These are phyloP conservation scores for Mamestra configurata DNA, from an alignment of 1,140 invertebrate species.

Conservation along the genomic window DNA sequence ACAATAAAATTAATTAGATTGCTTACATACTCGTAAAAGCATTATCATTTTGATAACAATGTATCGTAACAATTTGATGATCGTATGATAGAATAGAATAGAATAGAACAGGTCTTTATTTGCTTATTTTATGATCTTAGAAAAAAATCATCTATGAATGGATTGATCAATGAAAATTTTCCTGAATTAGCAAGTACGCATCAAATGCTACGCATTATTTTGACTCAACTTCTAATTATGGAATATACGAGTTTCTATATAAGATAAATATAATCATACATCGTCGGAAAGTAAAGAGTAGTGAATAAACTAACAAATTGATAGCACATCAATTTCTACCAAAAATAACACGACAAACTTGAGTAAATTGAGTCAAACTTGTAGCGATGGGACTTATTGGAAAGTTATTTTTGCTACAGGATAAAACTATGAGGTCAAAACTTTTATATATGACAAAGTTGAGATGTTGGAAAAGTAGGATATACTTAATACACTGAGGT, in stretches of 20 bases:
- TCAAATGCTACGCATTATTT: neutral
- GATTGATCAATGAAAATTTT: conserved; percentile 4
- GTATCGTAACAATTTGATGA: conserved; percentile 10
- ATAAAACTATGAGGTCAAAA: neutral
- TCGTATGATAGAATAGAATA: too few species aligned
- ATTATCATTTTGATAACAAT: conserved; percentile 36
- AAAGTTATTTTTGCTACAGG: conserved; percentile 16
- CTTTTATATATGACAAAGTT: conserved; percentile 41
- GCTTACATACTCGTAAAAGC: conserved; percentile 2
- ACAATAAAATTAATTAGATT: conserved; percentile 14
- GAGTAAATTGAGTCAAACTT: conserved; percentile 20
- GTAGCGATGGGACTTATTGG: neutral
- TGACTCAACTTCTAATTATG: neutral
- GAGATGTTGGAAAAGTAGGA: neutral
- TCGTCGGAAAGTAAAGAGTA: neutral
- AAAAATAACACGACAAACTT: conserved; percentile 24
- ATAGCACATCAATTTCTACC: conserved; percentile 2
- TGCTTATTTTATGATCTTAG: too few species aligned
- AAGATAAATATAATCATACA: neutral
- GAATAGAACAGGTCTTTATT: too few species aligned
- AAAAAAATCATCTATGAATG: neutral
- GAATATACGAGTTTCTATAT: neutral
- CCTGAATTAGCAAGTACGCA: neutral
- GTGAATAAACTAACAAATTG: conserved; percentile 16
- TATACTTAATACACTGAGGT: neutral